Evolutionary conservation across 2,797 vertebrate genomes (phyloP), one percentile per base, ranked within the genome.

Genomic region (Mus minutoides): DNA sequence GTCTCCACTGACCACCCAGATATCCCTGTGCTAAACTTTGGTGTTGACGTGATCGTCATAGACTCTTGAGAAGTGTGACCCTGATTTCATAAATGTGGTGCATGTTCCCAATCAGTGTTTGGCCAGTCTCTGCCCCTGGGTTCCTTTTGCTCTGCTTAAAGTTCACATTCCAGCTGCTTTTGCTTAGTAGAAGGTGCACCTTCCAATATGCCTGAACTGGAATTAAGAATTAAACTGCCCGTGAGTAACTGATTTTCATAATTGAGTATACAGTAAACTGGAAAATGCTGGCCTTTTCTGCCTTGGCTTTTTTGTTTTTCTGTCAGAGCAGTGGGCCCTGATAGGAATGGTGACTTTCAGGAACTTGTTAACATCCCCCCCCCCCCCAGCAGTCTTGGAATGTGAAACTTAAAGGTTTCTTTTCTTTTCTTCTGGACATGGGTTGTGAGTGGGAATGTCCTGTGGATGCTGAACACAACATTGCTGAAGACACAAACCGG

Each of bases 361-460:
- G 60, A 93, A 85, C 54, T 79, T 92, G 26, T 76, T 92, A n/a
- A n/a, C n/a, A n/a, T n/a, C n/a, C n/a, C n/a, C n/a, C 95, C 91
- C 94, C 60, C 76, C 94, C 76, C 52, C 78, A 75, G 78, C 60
- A 31, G 6, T 58, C 54, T 77, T 89, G 60, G 58, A 96, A 75
- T 31, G 29, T 7, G 37, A 78, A 91, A 22, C 88, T 94, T 56
- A 69, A 84, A 64, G 52, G 87, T 14, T 92, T 93, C 46, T 88
- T 86, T 43, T 56, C 10, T 84, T 21, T 22, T 69, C 78, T 60
- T 84, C 86, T 82, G 67, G 90, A 88, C 80, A 52, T n/a, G 43
- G 80, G 95, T 37, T 56, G 75, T n/a, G 52, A 86, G 76, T 52
- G 67, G 64, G 60, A 0, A 5, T 92, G 76, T 43, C 76, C 67